Base-by-base conservation (phyloP, 2,797 vertebrate species). In the Hippopotamyrus pictus region DNA sequence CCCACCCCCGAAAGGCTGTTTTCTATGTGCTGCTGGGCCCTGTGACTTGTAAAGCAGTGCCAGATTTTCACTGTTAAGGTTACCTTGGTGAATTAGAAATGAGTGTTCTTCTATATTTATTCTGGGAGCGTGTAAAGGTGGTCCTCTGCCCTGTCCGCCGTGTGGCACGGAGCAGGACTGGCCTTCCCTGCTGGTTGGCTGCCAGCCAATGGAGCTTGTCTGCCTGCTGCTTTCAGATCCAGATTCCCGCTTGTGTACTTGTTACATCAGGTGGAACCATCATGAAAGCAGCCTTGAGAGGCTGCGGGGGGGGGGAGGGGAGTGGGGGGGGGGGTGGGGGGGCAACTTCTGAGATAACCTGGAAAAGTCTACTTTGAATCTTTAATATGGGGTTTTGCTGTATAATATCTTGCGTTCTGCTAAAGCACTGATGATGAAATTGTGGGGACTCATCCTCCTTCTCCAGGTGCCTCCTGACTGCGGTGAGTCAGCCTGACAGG, bases 251-350 rank as follows among this genome's bases (percentile, higher is more conserved):
- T 12, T 22, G 53, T 51, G 22, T 33, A 53, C 53, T 57, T 41
- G 51, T 87, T n/a, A 37, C 50, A 87, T 87, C 51, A 87, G 85
- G 85, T 41, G 85, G 85, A 87, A 86, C 46, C 46, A 86, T 57
- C 53, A 41, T 41, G 50, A 87, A 41, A 87, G 85, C 57, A 8
- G 53, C 29, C 25, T 29, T 59, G 85, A 33, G 29, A 11, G 53
- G 25, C 84, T 29, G 29, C 11, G 17, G 53, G 53, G 85, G 53
- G 53, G 85, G 22, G 25, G 5, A 5, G 53, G 54, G 19, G 5
- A 1, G 17, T 5, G 3, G 8, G 48, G 3, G 44, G 1, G n/a
- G 7, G n/a, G 53, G 48, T 12, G 3, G 11, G 85, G 83, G 25
- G 3, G 25, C 51, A 33, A 53, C 50, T 86, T 51, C 51, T 82